Base-by-base conservation (phyloP, 2,888 invertebrate species). In the Torymus auratus region DNA sequence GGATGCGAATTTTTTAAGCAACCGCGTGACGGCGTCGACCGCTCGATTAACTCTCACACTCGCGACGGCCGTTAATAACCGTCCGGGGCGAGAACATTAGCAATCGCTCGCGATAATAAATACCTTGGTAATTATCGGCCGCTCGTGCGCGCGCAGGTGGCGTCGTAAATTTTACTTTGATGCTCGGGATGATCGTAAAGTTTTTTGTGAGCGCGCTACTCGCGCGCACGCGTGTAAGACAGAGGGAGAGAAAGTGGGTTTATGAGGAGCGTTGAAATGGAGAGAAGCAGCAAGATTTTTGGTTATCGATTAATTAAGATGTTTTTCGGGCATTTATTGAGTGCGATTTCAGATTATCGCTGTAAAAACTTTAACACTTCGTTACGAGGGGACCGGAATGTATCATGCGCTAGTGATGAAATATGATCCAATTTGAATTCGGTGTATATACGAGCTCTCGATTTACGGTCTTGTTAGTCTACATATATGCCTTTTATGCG, bases 241-340 rank as follows among this genome's bases (percentile, higher is more conserved):
- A 10, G 56, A 55, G 58, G 20, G 12, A 11, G 41, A 70, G 15
- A n/a, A 60, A 52, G 52, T 50, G 58, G 52, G 12, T 61, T 76
- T 69, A 76, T 17, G 20, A 53, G 17, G 4, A 15, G 11, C 41
- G 41, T 41, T 41, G 41, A 41, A 41, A 41, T 7, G 41, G 41
- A 7, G 58, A 56, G 20, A 55, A 20, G 5, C 7, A 20, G 5
- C 7, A 55, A 4, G 23, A 17, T 70, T 67, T 60, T 61, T 61
- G 41, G 72, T 81, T 75, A 68, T 68, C 81, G 68, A 81, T 81
- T 74, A 81, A 81, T 81, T 78, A 77, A 81, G 76, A 74, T 55
- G 80, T 62, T 64, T 56, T 56, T 53, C 69, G 58, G 12, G 20
- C 17, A n/a, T 70, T 70, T 68, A 77, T 69, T 56, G 80, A 70